A percentile compares a stretch with the other conserved stretches of the same genome.
These are phyloP conservation scores for Proterorhinus semilunaris DNA, from an alignment of 2,113 vertebrate genomes.

Conservation along the genomic window DNA sequence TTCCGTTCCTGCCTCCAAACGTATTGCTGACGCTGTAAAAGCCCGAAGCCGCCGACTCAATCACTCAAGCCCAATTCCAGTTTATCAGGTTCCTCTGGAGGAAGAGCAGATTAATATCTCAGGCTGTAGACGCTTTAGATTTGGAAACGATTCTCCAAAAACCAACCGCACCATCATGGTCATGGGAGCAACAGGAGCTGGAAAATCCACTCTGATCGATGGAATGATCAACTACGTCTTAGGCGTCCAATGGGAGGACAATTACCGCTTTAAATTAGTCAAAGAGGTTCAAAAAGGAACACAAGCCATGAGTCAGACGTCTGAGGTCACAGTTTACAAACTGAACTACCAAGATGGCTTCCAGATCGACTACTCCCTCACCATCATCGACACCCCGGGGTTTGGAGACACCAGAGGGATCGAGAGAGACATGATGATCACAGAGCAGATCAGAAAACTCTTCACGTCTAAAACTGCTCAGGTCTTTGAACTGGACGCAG, in stretches of 20 bases:
- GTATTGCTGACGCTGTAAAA: conserved; percentile 12
- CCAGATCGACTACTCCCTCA: conserved; percentile 44
- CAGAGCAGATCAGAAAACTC: conserved; percentile 26
- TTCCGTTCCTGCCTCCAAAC: too few species aligned
- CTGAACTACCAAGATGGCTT: conserved; percentile 40
- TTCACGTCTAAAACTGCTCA: background rate
- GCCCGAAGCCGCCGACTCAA: background rate
- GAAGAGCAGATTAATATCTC: background rate
- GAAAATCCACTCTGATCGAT: too few species aligned
- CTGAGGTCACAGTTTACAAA: too few species aligned
- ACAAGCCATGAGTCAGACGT: too few species aligned
- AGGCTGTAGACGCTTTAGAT: conserved; percentile 27
- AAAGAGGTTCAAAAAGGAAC: too few species aligned
- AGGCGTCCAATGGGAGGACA: too few species aligned
- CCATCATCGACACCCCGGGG: conserved; percentile 68
- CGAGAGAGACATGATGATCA: conserved; percentile 32
- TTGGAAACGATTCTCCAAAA: background rate
- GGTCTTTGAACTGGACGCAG: conserved; percentile 21
- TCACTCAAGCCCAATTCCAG: fast-evolving
- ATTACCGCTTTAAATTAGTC: too few species aligned
- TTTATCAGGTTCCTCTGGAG: conserved; percentile 17
- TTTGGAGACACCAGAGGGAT: conserved; percentile 64
- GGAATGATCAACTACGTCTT: too few species aligned
- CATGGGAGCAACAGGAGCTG: conserved; percentile 56
- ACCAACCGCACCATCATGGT: conserved; percentile 53